Percentiles rank a stretch among this genome's conserved stretches.
These are phyloP conservation scores for Gastrophryne carolinensis DNA, from an alignment of 2,797 vertebrate species.

Conservation along the genomic window DNA sequence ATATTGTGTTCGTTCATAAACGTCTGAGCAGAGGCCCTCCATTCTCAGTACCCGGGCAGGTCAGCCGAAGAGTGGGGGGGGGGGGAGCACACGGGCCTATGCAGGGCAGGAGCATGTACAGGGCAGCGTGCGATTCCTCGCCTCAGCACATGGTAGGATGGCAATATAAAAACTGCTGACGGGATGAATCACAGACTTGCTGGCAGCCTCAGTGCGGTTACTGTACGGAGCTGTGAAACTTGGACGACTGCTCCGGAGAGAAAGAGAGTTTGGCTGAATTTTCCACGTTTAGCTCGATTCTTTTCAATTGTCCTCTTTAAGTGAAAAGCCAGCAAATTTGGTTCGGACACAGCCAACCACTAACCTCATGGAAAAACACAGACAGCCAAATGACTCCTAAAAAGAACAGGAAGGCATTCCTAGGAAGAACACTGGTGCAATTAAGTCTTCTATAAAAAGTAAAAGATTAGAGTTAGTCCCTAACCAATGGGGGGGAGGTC, in stretches of 20 bases:
- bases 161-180: slow-evolving; percentile 9
- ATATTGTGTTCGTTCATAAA: neutral
- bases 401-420: neutral
- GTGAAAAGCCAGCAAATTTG: slow-evolving; percentile 30
- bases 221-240: slow-evolving; percentile 40
- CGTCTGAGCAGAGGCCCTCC: too few relatives aligned
- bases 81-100: too few relatives aligned
- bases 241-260: neutral
- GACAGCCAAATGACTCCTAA: neutral
- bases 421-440: neutral
- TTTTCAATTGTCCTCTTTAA: slow-evolving; percentile 12
- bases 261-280: slow-evolving; percentile 1
- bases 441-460: neutral
- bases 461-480: neutral
- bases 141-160: neutral
- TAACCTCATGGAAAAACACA: slow-evolving; percentile 12
- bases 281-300: neutral
- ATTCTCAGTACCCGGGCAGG: neutral
- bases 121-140: neutral
- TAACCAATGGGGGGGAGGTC: neutral
- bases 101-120: too few relatives aligned
- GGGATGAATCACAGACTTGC: neutral
- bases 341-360: slow-evolving; percentile 2
- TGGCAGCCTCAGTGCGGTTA: slow-evolving; percentile 9
- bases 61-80: too few relatives aligned